A percentile compares a stretch with the other conserved stretches of the same genome.
Evolutionary conservation across 1,140 invertebrate species (phyloP).

Genomic region (Bacillus rossius): DNA sequence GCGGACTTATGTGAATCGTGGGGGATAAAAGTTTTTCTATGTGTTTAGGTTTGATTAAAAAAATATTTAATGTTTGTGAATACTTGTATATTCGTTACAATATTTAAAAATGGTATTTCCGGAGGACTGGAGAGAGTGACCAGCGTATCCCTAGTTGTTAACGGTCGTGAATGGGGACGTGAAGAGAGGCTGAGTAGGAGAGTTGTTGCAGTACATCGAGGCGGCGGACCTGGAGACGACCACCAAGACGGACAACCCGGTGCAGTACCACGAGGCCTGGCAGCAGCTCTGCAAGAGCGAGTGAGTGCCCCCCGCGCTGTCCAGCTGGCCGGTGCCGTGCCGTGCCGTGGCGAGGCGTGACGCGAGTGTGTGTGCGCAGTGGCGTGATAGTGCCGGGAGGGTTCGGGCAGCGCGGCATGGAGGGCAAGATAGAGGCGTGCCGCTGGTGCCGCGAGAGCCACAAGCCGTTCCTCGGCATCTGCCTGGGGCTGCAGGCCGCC

Average conservation of each 20-base stretch:
- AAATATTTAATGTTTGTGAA: too few species aligned
- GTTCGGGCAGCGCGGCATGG: constrained; percentile 92
- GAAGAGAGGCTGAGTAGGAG: too few species aligned
- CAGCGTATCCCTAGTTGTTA: too few species aligned
- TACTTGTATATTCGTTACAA: too few species aligned
- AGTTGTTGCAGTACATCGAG: constrained; percentile 83
- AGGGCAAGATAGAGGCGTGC: constrained; percentile 93
- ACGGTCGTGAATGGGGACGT: too few species aligned
- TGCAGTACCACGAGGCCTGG: constrained; percentile 92
- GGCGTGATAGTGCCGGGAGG: constrained; percentile 96
- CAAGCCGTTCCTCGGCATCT: constrained; percentile 93
- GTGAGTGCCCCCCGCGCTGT: constrained; percentile 47
- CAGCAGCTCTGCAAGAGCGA: constrained; percentile 81
- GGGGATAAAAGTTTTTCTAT: too few species aligned
- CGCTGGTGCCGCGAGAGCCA: constrained; percentile 87
- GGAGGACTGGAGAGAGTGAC: too few species aligned
- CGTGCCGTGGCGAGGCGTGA: too few species aligned
- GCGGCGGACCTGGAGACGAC: constrained; percentile 80
- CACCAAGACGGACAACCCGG: constrained; percentile 65
- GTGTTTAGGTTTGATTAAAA: too few species aligned
- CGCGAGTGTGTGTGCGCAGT: constrained; percentile 46
- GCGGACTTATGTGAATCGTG: too few species aligned
- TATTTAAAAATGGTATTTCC: too few species aligned
- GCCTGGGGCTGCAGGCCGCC: constrained; percentile 93
- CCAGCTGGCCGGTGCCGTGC: not conserved